These are phyloP conservation scores for Edolisoma coerulescens DNA, from an alignment of 2,113 vertebrate genomes.

Conservation along the genomic window DNA sequence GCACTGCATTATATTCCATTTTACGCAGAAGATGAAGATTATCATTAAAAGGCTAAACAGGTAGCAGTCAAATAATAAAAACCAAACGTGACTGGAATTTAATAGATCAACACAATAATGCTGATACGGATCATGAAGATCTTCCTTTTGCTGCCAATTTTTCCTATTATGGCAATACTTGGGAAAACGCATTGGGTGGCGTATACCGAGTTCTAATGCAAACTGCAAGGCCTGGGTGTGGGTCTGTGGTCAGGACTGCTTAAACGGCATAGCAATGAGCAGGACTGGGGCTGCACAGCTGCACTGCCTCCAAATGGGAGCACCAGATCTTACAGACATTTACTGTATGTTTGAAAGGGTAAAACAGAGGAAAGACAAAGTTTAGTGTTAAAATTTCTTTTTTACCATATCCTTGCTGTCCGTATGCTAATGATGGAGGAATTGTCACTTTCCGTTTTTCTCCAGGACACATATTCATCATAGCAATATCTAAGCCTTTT, in stretches of 20 bases:
- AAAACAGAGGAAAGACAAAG: background rate
- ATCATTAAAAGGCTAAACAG: background rate
- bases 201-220: background rate
- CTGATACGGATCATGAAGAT: background rate
- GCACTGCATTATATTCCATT: background rate
- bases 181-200: background rate
- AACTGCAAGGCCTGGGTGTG: background rate
- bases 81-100: background rate
- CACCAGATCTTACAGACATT: background rate
- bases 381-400: constrained; percentile 7
- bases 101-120: background rate
- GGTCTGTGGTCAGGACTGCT: background rate
- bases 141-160: background rate
- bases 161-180: background rate
- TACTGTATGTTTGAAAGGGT: background rate
- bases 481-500: constrained; percentile 90
- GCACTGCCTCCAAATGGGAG: background rate
- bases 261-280: background rate
- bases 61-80: background rate
- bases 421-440: constrained; percentile 87
- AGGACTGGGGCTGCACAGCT: background rate
- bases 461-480: constrained; percentile 92
- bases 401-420: constrained; percentile 86
- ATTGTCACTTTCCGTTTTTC: constrained; percentile 91
- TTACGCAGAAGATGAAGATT: background rate